phyloP scores from a whole-genome alignment of 2,113 vertebrate species.

The Hucho hucho region DNA sequence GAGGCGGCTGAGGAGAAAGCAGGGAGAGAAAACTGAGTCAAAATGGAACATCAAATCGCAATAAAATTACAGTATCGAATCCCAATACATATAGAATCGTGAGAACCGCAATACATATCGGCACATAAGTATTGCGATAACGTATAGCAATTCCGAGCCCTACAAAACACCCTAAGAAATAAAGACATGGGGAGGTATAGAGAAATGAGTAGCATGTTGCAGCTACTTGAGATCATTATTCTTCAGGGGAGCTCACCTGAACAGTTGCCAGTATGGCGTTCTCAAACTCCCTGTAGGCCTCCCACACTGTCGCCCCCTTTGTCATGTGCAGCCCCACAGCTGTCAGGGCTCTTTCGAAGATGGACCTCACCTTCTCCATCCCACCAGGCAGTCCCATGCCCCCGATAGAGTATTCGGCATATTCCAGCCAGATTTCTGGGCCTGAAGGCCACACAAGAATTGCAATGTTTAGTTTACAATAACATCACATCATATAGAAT shows the following conservation, averaged over 20 bases:
- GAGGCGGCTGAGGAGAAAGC: conserved; percentile 79
- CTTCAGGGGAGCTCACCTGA: conserved; percentile 72
- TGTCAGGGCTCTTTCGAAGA: conserved; percentile 89
- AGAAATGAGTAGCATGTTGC: background rate
- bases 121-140: no score
- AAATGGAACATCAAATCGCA: background rate
- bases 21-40: conserved; percentile 45
- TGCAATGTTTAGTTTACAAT: background rate
- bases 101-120: no score
- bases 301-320: conserved; percentile 90
- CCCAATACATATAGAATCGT: no score
- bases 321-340: conserved; percentile 91
- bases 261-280: conserved; percentile 88
- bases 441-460: conserved; percentile 65
- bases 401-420: conserved; percentile 93
- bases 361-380: conserved; percentile 83
- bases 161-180: background rate
- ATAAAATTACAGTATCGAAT: no score
- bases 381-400: conserved; percentile 91
- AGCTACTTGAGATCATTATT: background rate
- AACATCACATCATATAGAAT: background rate
- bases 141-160: no score
- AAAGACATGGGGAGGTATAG: background rate
- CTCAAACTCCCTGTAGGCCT: conserved; percentile 94
- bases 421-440: conserved; percentile 98